Evolutionary conservation across 2,888 invertebrate species (phyloP).

Genomic region (Chymomyza fuscimana): DNA sequence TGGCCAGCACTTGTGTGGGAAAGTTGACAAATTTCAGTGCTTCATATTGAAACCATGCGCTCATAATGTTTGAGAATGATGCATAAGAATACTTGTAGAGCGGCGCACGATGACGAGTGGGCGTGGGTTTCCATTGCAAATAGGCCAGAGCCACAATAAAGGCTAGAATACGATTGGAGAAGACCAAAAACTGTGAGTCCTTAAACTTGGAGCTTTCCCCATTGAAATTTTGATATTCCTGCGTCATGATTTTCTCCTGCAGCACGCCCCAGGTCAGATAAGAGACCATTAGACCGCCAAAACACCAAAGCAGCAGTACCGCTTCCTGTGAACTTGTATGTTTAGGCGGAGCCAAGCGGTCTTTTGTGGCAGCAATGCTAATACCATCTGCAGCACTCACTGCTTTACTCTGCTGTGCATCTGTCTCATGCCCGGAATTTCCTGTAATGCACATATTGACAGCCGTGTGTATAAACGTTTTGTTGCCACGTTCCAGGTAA

Average conservation of each 20-base stretch:
- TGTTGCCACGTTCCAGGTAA: constrained; percentile 85
- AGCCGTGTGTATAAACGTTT: constrained; percentile 71
- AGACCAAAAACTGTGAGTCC: constrained; percentile 98
- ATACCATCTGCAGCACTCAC: constrained; percentile 22
- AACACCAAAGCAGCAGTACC: constrained; percentile 87
- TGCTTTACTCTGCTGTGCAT: constrained; percentile 80
- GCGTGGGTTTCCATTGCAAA: constrained; percentile 81
- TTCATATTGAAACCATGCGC: constrained; percentile 99
- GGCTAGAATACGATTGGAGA: constrained; percentile 95
- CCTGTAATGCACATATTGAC: constrained; percentile 78
- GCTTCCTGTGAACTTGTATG: constrained; percentile 83
- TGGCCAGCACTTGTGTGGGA: constrained; percentile 97
- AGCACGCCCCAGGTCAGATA: constrained; percentile 97
- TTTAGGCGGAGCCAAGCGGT: constrained; percentile 57
- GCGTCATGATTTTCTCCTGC: constrained; percentile 99
- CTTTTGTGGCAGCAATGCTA: constrained; percentile 32
- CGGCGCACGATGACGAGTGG: constrained; percentile 89
- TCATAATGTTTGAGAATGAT: constrained; percentile 97
- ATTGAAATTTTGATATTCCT: constrained; percentile 85
- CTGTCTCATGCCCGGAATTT: constrained; percentile 72
- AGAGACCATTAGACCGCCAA: constrained; percentile 92
- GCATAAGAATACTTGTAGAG: constrained; percentile 97
- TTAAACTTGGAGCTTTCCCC: constrained; percentile 86
- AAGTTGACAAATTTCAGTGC: constrained; percentile 99
- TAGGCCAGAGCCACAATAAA: constrained; percentile 86